Conservation (phyloP, 2,888 invertebrate species). For the Chromoteleia sp. region DNA sequence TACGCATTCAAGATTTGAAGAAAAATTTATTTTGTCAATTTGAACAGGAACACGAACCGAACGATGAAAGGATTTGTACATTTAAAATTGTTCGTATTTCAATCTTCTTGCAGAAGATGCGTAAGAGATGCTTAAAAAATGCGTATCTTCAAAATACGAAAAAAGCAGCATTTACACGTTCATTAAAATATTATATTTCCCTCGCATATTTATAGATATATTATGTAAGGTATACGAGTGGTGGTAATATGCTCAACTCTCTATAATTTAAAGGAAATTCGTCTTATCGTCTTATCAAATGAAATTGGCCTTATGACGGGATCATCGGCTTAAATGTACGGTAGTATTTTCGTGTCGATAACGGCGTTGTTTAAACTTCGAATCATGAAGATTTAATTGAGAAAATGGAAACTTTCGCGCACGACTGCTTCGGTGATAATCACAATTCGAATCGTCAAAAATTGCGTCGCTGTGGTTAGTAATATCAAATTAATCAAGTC, state of each 20-base stretch:
- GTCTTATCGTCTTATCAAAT: constrained; percentile 48
- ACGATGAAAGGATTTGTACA: constrained; percentile 37
- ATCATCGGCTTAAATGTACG: constrained; percentile 35
- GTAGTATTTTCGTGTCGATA: constrained; percentile 17
- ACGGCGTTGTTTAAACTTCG: constrained; percentile 22
- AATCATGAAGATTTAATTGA: constrained; percentile 40
- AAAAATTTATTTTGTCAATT: too few species aligned
- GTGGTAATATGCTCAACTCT: constrained; percentile 18
- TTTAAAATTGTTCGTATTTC: constrained; percentile 34
- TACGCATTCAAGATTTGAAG: neutral
- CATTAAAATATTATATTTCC: constrained; percentile 50
- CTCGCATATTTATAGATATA: constrained; percentile 28
- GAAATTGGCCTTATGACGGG: constrained; percentile 24
- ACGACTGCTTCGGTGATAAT: constrained; percentile 14
- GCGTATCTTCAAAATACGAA: constrained; percentile 36
- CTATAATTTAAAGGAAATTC: constrained; percentile 31
- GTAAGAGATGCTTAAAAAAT: constrained; percentile 21
- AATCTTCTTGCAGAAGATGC: constrained; percentile 14
- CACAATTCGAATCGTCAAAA: constrained; percentile 16
- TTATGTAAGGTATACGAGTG: constrained; percentile 26
- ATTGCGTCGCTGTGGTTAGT: neutral
- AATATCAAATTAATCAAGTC: neutral
- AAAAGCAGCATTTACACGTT: constrained; percentile 46
- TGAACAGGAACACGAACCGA: constrained; percentile 8
- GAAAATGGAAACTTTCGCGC: constrained; percentile 33